These are phyloP conservation scores for Riparia riparia DNA, from an alignment of 2,113 vertebrate genomes.

Conservation along the genomic window DNA sequence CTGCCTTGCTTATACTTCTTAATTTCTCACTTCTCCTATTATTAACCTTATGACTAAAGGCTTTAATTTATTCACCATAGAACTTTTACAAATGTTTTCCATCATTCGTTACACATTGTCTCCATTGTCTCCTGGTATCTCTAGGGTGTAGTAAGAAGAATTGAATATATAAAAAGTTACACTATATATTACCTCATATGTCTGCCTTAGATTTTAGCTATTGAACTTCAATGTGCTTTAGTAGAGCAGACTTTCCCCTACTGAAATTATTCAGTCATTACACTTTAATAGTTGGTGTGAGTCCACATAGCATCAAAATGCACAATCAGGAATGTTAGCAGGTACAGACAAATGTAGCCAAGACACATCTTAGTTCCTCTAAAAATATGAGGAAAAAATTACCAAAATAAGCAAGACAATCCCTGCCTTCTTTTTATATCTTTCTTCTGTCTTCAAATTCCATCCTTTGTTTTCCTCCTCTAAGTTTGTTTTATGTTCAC, in stretches of 20 bases:
- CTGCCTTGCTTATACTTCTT: constrained; percentile 53
- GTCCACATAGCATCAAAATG: background rate
- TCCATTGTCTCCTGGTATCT: constrained; percentile 29
- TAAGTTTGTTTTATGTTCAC: background rate
- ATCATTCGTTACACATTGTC: constrained; percentile 37
- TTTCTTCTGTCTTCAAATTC: background rate
- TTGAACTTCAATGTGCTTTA: background rate
- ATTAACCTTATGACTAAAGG: constrained; percentile 75
- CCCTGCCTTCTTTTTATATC: background rate
- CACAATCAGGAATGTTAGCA: background rate
- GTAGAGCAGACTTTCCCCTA: background rate
- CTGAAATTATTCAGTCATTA: constrained; percentile 30
- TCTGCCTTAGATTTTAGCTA: constrained; percentile 34
- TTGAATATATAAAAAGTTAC: constrained; percentile 28
- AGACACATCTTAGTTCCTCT: background rate
- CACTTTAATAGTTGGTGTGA: constrained; percentile 6
- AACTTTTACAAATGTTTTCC: constrained; percentile 16
- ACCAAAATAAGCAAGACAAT: background rate
- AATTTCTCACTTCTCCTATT: constrained; percentile 61
- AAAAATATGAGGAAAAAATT: background rate
- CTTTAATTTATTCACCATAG: constrained; percentile 74
- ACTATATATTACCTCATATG: constrained; percentile 46
- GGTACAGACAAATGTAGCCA: background rate
- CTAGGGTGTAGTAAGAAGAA: constrained; percentile 11
- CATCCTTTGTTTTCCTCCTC: background rate